These are phyloP conservation scores for Oenanthe oenanthe DNA, from an alignment of 2,113 vertebrate genomes.

Conservation along the genomic window DNA sequence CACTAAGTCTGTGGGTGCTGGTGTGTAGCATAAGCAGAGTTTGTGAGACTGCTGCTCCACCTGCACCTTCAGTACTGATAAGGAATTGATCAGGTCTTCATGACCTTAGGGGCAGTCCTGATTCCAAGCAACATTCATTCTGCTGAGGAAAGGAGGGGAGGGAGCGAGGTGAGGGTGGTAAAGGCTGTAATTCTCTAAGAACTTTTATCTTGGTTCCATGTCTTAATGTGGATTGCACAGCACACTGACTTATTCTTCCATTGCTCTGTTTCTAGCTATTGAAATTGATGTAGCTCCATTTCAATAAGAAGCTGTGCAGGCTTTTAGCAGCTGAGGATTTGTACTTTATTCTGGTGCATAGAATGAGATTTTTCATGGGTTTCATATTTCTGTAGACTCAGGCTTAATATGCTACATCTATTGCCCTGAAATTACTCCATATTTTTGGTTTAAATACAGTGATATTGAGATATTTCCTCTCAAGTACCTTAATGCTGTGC, in stretches of 20 bases:
- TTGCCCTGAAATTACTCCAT: not conserved
- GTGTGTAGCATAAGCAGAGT: not conserved
- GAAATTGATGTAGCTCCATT: not conserved
- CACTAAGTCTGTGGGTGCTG: not conserved
- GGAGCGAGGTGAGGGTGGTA: too few relatives aligned
- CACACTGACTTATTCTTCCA: not conserved
- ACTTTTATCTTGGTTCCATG: not conserved
- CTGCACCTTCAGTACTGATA: rapidly evolving
- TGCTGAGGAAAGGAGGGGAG: not conserved
- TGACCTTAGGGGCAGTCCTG: not conserved
- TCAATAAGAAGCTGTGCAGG: not conserved
- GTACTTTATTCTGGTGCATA: not conserved
- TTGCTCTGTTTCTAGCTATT: not conserved
- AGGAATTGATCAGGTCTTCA: not conserved
- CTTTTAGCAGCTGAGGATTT: not conserved
- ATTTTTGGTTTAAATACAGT: not conserved
- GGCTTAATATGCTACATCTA: not conserved
- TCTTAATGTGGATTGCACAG: not conserved
- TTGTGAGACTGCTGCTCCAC: not conserved
- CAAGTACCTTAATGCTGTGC: not conserved
- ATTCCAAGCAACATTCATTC: not conserved
- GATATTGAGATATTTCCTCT: not conserved
- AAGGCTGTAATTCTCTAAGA: not conserved
- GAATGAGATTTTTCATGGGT: not conserved
- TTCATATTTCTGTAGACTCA: not conserved